phyloP scores from a whole-genome alignment of 2,797 vertebrate species.

The Serranus cabrilla region DNA sequence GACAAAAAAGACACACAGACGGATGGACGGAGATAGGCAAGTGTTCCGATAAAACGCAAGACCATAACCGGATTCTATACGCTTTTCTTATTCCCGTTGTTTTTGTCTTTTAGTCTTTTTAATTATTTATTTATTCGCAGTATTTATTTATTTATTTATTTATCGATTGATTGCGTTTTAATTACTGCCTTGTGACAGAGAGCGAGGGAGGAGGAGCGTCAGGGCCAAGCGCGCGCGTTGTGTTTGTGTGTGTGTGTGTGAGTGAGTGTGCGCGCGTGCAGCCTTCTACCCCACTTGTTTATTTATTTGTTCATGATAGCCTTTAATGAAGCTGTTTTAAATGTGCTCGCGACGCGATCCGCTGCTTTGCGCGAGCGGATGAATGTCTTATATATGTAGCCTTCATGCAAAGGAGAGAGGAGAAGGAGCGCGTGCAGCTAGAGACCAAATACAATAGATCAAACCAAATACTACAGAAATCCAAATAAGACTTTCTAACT shows the following conservation, averaged over 20 bases:
- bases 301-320: conserved; percentile 59
- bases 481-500: conserved; percentile 76
- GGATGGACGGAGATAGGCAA: conserved; percentile 90
- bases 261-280: background rate
- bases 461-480: conserved; percentile 81
- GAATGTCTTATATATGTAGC: conserved; percentile 73
- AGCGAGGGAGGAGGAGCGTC: conserved; percentile 86
- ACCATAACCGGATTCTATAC: conserved; percentile 64
- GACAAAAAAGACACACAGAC: conserved; percentile 86
- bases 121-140: conserved; percentile 71
- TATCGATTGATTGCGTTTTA: conserved; percentile 91
- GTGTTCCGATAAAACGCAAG: conserved; percentile 83
- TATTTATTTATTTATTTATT: conserved; percentile 71
- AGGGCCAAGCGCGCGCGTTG: conserved; percentile 75
- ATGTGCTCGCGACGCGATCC: conserved; percentile 64
- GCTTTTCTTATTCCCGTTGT: conserved; percentile 44
- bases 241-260: background rate
- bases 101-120: conserved; percentile 20
- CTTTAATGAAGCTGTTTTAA: conserved; percentile 65
- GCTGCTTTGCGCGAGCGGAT: conserved; percentile 71
- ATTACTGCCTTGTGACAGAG: conserved; percentile 87
- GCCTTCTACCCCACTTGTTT: conserved; percentile 58
- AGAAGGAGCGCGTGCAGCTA: conserved; percentile 75
- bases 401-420: conserved; percentile 68
- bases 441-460: conserved; percentile 80